A percentile compares a stretch with the other conserved stretches of the same genome.
phyloP scores from a whole-genome alignment of 37 sponge, comb jelly and placozoan genomes.

The Chondrilla cf. caribensis region DNA sequence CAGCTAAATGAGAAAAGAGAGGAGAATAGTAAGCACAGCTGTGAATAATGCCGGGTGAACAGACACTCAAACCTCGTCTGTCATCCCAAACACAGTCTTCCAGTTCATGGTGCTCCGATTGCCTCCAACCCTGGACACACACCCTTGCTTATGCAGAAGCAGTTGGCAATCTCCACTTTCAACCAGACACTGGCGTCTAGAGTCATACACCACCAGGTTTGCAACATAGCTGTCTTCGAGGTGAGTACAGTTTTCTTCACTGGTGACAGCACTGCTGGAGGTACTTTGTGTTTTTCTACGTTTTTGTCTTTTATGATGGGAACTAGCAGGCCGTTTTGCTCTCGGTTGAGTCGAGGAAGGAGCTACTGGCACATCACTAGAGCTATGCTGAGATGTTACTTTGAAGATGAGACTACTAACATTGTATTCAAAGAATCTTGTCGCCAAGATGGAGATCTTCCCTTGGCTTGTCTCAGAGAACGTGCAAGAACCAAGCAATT shows the following conservation, averaged over 20 bases:
- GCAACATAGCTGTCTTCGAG: conserved; percentile 35
- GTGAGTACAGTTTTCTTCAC: not conserved
- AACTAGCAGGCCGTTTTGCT: not conserved
- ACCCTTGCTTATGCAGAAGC: not conserved
- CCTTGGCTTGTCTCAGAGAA: too few species aligned
- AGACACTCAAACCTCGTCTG: not conserved
- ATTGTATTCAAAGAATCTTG: too few species aligned
- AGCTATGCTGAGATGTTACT: too few species aligned
- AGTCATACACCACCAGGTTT: conserved; percentile 66
- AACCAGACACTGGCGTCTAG: conserved; percentile 54
- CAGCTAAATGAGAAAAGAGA: not conserved
- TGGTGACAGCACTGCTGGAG: too few species aligned
- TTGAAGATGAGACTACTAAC: too few species aligned
- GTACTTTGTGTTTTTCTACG: not conserved
- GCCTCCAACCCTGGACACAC: conserved; percentile 9
- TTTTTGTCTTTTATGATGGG: not conserved
- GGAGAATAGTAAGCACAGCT: not conserved
- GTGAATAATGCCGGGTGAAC: too few species aligned
- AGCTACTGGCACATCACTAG: too few species aligned
- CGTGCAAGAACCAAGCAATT: too few species aligned
- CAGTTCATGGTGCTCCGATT: conserved; percentile 35
- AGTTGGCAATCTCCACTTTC: conserved; percentile 56
- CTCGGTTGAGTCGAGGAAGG: not conserved
- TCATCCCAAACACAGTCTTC: conserved; percentile 49
- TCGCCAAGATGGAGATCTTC: too few species aligned